Conservation (phyloP, 2,113 vertebrate species). For the Martes martes region DNA sequence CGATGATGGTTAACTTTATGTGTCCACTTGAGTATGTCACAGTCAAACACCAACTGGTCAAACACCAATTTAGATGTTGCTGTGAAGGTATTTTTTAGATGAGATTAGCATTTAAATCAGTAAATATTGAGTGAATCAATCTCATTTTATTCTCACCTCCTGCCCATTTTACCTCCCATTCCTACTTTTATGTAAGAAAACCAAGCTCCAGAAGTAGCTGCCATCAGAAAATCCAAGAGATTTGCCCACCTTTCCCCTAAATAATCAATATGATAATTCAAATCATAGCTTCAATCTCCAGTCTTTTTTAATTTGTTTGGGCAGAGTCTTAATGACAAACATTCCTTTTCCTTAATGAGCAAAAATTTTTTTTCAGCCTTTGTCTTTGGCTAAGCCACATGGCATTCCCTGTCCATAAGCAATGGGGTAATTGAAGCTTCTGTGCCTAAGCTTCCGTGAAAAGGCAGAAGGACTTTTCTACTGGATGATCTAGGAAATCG, state of each 20-base stretch:
- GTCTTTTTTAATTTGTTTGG: background rate
- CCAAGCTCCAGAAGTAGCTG: background rate
- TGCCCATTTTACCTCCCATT: background rate
- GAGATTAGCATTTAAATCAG: background rate
- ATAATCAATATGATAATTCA: background rate
- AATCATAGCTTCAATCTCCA: background rate
- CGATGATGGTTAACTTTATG: too few relatives aligned
- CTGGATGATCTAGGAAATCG: background rate
- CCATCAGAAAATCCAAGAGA: background rate
- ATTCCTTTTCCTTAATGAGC: background rate
- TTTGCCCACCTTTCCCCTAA: background rate
- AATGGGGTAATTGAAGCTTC: background rate
- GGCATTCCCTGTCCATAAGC: background rate
- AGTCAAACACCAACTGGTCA: background rate
- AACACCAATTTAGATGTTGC: background rate
- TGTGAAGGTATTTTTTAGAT: background rate
- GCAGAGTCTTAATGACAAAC: background rate
- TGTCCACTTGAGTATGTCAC: background rate
- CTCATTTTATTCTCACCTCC: background rate
- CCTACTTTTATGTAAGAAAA: background rate
- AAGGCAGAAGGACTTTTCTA: background rate
- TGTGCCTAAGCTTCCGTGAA: background rate
- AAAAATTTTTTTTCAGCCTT: background rate
- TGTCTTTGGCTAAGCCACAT: background rate
- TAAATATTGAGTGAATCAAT: background rate